Conservation (phyloP, 2,797 vertebrate genomes). For the Anguilla marmorata region DNA sequence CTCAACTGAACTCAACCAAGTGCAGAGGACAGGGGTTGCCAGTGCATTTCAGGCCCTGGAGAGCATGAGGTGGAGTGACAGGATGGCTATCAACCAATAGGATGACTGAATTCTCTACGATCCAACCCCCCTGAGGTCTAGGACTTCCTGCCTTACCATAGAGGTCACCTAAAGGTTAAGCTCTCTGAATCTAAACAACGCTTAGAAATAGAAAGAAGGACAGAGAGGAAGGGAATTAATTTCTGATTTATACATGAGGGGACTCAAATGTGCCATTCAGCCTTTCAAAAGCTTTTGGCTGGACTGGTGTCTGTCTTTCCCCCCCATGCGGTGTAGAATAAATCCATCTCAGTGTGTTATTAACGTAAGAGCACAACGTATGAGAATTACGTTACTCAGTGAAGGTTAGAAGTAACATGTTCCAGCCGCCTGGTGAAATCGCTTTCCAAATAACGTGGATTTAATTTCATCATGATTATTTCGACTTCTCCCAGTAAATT, state of each 20-base stretch:
- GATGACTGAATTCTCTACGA: not conserved
- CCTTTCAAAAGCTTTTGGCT: not conserved
- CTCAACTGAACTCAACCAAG: not conserved
- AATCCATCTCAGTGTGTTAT: not conserved
- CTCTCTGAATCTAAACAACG: not conserved
- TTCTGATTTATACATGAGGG: not conserved
- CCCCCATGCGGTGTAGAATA: not conserved
- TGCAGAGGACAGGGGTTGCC: too few relatives aligned
- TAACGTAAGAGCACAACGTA: not conserved
- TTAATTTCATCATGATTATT: not conserved
- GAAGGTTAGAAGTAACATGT: slow-evolving; percentile 11
- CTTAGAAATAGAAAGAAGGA: not conserved
- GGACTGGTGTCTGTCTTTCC: not conserved
- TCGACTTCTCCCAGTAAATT: not conserved
- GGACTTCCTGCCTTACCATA: not conserved
- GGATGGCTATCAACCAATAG: not conserved
- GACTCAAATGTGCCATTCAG: not conserved
- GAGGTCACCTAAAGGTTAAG: not conserved
- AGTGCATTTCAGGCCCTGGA: not conserved
- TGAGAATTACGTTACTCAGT: not conserved
- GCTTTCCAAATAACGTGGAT: not conserved
- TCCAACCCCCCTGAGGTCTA: not conserved
- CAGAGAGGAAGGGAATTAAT: not conserved
- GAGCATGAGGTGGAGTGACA: not conserved
- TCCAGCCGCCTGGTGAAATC: not conserved